Conservation (phyloP, 2,113 vertebrate genomes). For the Dicaeum eximium region DNA sequence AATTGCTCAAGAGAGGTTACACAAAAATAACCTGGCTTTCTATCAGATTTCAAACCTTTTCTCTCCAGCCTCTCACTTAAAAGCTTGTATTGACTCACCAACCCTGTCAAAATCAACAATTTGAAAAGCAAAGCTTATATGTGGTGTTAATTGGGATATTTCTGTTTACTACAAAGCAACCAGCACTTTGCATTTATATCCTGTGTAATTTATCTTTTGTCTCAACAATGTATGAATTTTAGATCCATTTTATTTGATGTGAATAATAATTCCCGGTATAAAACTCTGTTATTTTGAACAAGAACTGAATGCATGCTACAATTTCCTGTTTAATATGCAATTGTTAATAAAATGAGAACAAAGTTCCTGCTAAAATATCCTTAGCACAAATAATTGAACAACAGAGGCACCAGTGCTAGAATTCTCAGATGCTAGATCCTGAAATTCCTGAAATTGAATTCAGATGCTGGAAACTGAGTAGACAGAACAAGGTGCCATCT, state of each 20-base stretch:
- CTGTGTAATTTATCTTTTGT: neutral
- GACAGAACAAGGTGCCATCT: neutral
- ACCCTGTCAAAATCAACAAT: neutral
- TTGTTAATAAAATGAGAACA: neutral
- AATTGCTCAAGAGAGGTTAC: neutral
- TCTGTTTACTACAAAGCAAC: neutral
- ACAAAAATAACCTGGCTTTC: neutral
- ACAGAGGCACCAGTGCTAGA: neutral
- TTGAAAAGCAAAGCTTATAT: neutral
- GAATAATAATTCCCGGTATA: neutral
- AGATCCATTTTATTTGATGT: neutral
- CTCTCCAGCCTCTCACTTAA: neutral
- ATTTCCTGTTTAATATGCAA: neutral
- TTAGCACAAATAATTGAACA: neutral
- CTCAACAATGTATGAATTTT: neutral
- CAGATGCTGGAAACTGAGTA: neutral
- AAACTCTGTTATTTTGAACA: neutral
- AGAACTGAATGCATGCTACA: neutral
- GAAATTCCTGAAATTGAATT: neutral
- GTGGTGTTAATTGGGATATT: neutral
- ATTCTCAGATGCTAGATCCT: neutral
- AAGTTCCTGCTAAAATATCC: neutral
- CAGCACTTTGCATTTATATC: neutral
- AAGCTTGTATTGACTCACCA: neutral
- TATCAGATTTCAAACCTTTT: neutral